phyloP scores from a whole-genome alignment of 2,888 invertebrate species.

The Plagodis dolabraria region DNA sequence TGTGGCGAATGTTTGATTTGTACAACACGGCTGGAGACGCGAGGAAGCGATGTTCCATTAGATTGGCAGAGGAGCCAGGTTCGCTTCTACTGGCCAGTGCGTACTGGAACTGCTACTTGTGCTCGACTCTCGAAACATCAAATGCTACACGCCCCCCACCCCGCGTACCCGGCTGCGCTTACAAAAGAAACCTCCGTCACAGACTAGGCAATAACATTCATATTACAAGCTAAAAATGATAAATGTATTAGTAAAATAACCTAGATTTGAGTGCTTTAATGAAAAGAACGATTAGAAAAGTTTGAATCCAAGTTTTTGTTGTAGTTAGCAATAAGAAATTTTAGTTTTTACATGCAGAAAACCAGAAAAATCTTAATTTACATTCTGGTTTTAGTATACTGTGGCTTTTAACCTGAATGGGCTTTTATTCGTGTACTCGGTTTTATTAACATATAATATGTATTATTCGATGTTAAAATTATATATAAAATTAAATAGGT shows the following conservation, averaged over 20 bases:
- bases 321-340: too few species aligned
- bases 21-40: conserved; percentile 69
- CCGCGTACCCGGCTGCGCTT: conserved; percentile 28
- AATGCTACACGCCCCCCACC: conserved; percentile 40
- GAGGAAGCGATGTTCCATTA: conserved; percentile 82
- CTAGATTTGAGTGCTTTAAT: too few species aligned
- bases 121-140: conserved; percentile 56
- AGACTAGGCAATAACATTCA: conserved; percentile 48
- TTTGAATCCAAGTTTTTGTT: not conserved
- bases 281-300: not conserved
- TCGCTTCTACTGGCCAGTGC: conserved; percentile 72
- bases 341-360: not conserved
- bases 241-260: not conserved
- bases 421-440: conserved; percentile 58
- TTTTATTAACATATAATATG: conserved; percentile 1
- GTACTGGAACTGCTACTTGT: conserved; percentile 53
- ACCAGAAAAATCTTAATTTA: not conserved
- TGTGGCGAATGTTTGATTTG: conserved; percentile 77
- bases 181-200: conserved; percentile 52
- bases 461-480: conserved; percentile 1
- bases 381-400: conserved; percentile 50
- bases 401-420: conserved; percentile 40
- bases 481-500: not conserved
- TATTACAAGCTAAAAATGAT: not conserved
- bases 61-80: conserved; percentile 77